Conservation (phyloP, 1,140 invertebrate species). For the Mya arenaria region DNA sequence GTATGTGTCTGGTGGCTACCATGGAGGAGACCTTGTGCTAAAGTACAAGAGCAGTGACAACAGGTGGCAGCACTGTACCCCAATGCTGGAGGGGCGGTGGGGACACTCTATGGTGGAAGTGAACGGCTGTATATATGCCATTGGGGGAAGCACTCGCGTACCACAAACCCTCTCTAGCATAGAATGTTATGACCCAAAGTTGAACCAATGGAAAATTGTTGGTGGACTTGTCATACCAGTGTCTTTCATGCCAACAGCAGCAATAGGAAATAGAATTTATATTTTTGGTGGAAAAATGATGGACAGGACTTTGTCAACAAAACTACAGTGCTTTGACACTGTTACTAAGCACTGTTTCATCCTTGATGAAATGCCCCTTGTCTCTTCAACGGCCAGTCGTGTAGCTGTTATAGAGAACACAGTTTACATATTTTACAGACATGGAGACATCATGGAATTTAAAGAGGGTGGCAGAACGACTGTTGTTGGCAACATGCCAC, state of each 20-base stretch:
- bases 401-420: slow-evolving; percentile 38
- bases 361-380: slow-evolving; percentile 38
- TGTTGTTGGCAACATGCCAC: slow-evolving; percentile 38
- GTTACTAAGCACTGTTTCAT: slow-evolving; percentile 26
- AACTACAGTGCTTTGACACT: slow-evolving; percentile 51
- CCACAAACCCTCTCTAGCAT: slow-evolving; percentile 41
- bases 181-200: slow-evolving; percentile 35
- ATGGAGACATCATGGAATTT: slow-evolving; percentile 41
- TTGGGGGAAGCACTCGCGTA: slow-evolving; percentile 37
- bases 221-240: slow-evolving; percentile 37
- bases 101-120: slow-evolving; percentile 43
- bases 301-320: slow-evolving; percentile 32
- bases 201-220: slow-evolving; percentile 34
- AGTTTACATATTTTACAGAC: slow-evolving; percentile 52
- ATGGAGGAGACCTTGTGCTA: slow-evolving; percentile 36
- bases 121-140: slow-evolving; percentile 16
- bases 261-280: slow-evolving; percentile 49
- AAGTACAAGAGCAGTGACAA: slow-evolving; percentile 34
- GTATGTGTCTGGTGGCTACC: slow-evolving; percentile 48
- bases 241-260: slow-evolving; percentile 50
- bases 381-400: slow-evolving; percentile 32
- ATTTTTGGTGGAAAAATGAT: slow-evolving; percentile 44
- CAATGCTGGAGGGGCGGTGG: slow-evolving; percentile 40
- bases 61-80: slow-evolving; percentile 45
- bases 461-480: slow-evolving; percentile 1